Conservation (phyloP, 2,888 invertebrate genomes). For the Listrodromus nycthemerus region DNA sequence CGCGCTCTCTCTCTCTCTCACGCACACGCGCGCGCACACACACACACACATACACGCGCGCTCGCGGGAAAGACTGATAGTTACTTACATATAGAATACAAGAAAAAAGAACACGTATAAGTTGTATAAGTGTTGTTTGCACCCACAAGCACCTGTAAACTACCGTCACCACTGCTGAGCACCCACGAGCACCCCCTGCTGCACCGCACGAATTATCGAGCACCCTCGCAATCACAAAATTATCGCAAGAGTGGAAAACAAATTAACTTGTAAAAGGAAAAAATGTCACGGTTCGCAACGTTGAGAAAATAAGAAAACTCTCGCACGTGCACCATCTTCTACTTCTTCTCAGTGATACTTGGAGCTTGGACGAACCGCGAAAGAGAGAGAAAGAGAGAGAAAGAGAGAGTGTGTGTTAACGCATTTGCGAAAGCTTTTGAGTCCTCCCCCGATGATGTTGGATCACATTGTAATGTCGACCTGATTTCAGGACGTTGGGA, state of each 20-base stretch:
- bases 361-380: constrained; percentile 20
- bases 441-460: constrained; percentile 7
- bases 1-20: background rate
- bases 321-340: constrained; percentile 43
- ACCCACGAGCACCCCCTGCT: constrained; percentile 51
- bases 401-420: too few relatives aligned
- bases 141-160: constrained; percentile 64
- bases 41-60: constrained; percentile 8
- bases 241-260: constrained; percentile 50
- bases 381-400: background rate
- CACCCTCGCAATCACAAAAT: constrained; percentile 59
- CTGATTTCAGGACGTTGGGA: constrained; percentile 32
- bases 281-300: constrained; percentile 21
- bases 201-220: constrained; percentile 51
- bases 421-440: constrained; percentile 6
- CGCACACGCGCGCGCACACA: background rate
- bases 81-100: constrained; percentile 26
- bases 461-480: constrained; percentile 39
- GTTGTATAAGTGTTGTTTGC: constrained; percentile 63
- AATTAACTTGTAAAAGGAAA: constrained; percentile 1
- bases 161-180: constrained; percentile 53
- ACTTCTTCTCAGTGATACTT: constrained; percentile 18
- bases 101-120: constrained; percentile 42
- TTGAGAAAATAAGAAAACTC: constrained; percentile 7
- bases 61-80: constrained; percentile 29